These are phyloP conservation scores for Thaumetopoea pityocampa DNA, from an alignment of 1,140 invertebrate species.

Conservation along the genomic window DNA sequence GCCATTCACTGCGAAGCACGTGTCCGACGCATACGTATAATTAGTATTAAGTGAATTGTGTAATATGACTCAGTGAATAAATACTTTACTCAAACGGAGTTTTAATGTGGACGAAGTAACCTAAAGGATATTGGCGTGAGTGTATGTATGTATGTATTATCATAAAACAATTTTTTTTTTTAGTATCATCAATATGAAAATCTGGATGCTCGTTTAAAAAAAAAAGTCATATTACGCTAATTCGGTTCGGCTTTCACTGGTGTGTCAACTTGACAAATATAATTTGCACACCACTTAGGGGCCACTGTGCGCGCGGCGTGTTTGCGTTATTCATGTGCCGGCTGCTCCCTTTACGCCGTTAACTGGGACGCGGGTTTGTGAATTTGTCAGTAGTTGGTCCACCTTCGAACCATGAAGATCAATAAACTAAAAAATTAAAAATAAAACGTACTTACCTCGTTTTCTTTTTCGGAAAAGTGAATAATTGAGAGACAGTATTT, in stretches of 20 bases:
- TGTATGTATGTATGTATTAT: too few relatives aligned
- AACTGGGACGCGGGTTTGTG: slow-evolving; percentile 45
- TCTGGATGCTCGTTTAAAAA: neutral
- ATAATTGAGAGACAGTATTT: slow-evolving; percentile 11
- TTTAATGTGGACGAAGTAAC: too few relatives aligned
- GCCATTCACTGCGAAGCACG: too few relatives aligned
- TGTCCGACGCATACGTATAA: too few relatives aligned
- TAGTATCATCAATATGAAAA: too few relatives aligned
- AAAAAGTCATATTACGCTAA: neutral
- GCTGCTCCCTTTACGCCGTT: slow-evolving; percentile 43
- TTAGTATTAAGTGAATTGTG: too few relatives aligned
- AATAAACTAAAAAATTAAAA: slow-evolving; percentile 10
- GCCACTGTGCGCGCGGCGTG: slow-evolving; percentile 38
- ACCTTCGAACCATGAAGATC: slow-evolving; percentile 34
- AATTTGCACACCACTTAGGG: slow-evolving; percentile 52
- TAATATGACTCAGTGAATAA: too few relatives aligned
- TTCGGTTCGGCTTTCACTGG: slow-evolving; percentile 15
- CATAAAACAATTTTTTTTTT: too few relatives aligned
- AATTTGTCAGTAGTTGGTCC: slow-evolving; percentile 42
- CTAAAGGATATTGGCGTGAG: too few relatives aligned
- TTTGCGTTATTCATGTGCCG: slow-evolving; percentile 56
- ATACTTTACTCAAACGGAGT: too few relatives aligned
- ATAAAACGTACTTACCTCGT: too few relatives aligned
- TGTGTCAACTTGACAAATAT: slow-evolving; percentile 47
- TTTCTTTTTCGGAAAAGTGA: slow-evolving; percentile 19